Conservation (phyloP, 2,797 vertebrate species). For the Acrossocheilus fasciatus region DNA sequence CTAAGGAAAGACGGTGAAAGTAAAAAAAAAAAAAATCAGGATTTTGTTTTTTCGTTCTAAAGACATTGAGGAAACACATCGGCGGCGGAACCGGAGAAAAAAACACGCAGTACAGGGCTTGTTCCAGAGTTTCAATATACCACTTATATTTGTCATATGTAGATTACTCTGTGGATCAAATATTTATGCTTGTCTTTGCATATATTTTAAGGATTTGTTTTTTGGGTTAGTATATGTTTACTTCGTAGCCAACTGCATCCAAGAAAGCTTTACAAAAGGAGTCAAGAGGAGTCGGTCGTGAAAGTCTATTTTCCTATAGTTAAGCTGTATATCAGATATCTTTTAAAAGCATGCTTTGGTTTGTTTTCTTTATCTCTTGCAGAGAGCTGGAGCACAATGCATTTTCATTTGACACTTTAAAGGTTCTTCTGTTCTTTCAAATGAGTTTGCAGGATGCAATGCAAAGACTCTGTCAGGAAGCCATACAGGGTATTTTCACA, state of each 20-base stretch:
- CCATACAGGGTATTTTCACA: conserved; percentile 64
- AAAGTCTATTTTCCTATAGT: conserved; percentile 85
- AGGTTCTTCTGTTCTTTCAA: conserved; percentile 66
- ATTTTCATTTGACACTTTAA: conserved; percentile 73
- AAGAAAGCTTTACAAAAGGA: conserved; percentile 79
- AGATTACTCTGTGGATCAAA: conserved; percentile 87
- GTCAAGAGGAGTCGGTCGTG: conserved; percentile 76
- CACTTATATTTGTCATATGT: conserved; percentile 85
- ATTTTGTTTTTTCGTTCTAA: conserved; percentile 75
- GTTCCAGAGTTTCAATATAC: conserved; percentile 83
- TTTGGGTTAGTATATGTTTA: conserved; percentile 83
- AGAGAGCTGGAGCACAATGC: conserved; percentile 72
- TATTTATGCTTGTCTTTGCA: conserved; percentile 89
- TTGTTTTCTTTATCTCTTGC: conserved; percentile 79
- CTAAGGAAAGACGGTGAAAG: conserved; percentile 58
- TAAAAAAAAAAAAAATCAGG: conserved; percentile 82
- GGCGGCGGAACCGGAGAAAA: conserved; percentile 71
- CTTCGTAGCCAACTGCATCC: conserved; percentile 84
- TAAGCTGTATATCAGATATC: conserved; percentile 82
- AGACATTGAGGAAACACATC: conserved; percentile 83
- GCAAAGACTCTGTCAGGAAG: conserved; percentile 58
- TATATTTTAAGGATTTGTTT: conserved; percentile 84
- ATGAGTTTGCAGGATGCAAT: conserved; percentile 60
- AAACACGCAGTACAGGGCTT: conserved; percentile 76
- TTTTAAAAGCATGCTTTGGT: conserved; percentile 83